A percentile compares a stretch with the other conserved stretches of the same genome.
These are phyloP conservation scores for Epicauta chinensis DNA, from an alignment of 1,140 invertebrate genomes.

Conservation along the genomic window DNA sequence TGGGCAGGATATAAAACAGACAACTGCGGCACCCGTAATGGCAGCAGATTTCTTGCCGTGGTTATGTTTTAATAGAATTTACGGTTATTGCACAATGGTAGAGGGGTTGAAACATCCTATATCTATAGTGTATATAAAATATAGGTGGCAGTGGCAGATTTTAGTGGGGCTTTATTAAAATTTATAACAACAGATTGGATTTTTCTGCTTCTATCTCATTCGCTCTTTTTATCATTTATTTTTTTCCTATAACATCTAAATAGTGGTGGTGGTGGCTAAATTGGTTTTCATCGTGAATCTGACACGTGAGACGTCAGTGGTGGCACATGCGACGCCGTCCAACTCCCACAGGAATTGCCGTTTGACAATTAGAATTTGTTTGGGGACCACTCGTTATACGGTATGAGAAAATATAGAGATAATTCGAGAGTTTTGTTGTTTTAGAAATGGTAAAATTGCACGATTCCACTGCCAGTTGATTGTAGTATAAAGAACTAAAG, in stretches of 20 bases:
- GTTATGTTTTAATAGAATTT: constrained; percentile 48
- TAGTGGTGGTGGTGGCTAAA: no score
- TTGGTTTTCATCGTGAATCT: constrained; percentile 2
- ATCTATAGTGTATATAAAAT: no score
- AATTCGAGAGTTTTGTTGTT: neutral
- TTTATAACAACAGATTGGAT: no score
- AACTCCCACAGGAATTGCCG: constrained; percentile 8
- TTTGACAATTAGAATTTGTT: constrained; percentile 15
- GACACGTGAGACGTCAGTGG: constrained; percentile 3
- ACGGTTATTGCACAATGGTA: constrained; percentile 40
- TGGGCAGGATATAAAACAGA: constrained; percentile 40
- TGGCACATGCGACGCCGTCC: constrained; percentile 11
- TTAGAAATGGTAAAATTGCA: constrained; percentile 9
- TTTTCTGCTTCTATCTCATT: no score
- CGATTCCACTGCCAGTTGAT: no score
- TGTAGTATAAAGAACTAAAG: neutral
- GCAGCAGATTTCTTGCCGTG: constrained; percentile 45
- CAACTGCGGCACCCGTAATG: constrained; percentile 40
- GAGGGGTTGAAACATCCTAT: neutral
- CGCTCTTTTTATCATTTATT: no score
- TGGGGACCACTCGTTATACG: constrained; percentile 11
- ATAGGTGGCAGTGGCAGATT: no score
- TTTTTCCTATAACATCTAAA: no score
- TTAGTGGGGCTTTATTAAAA: no score
- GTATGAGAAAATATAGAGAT: constrained; percentile 5